Conservation (phyloP, 2,797 vertebrate genomes). For the Onychomys leucogaster region DNA sequence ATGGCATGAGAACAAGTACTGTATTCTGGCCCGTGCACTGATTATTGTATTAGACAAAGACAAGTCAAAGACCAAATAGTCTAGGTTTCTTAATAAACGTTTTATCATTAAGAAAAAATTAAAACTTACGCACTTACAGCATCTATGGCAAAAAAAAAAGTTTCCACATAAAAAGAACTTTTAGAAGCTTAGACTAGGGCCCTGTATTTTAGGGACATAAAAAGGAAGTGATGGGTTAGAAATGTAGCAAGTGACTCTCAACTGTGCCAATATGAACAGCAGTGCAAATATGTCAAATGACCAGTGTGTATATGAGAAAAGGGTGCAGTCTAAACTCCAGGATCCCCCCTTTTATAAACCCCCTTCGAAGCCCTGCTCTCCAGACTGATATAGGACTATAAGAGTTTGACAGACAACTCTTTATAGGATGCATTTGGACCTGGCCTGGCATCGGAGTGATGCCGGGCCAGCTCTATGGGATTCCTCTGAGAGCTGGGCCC, state of each 20-base stretch:
- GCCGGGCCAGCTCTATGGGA: not conserved
- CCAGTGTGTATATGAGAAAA: not conserved
- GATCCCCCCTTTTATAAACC: too few relatives aligned
- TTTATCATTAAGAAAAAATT: conserved; percentile 37
- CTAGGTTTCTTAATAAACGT: not conserved
- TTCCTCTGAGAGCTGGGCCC: not conserved
- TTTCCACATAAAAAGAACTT: not conserved
- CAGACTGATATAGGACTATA: not conserved
- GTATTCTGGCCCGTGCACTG: not conserved
- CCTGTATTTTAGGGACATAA: not conserved
- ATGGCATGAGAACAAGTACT: not conserved
- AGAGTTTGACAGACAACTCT: not conserved
- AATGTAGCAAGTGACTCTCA: not conserved
- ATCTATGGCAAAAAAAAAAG: not conserved
- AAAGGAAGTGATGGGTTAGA: not conserved
- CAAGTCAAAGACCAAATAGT: conserved; percentile 49
- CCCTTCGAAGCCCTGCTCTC: not conserved
- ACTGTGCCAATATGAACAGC: not conserved
- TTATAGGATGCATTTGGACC: not conserved
- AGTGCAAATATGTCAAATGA: not conserved
- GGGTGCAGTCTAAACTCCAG: not conserved
- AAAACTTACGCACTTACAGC: conserved; percentile 34
- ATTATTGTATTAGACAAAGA: conserved; percentile 51
- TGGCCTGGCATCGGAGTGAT: not conserved
- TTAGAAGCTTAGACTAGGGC: not conserved